Percentiles rank a stretch among this genome's conserved stretches.
These are phyloP conservation scores for Montipora capricornis DNA, from an alignment of 64 coral and sea anemone genomes.

Conservation along the genomic window DNA sequence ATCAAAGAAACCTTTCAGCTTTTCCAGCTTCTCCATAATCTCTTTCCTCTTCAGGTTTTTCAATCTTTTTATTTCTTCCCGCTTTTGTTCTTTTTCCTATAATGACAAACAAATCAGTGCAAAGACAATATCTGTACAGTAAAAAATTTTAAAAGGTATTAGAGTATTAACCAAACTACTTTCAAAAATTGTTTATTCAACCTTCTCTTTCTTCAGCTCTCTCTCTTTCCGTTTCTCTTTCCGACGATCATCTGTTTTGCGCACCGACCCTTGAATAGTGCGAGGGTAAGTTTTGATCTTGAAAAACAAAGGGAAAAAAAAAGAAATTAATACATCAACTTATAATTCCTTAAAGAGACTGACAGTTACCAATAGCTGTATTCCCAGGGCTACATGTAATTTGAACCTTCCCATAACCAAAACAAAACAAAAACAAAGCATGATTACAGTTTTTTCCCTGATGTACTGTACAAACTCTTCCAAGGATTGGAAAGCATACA, in stretches of 20 bases:
- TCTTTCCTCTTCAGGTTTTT: conserved; percentile 99
- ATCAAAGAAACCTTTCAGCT: conserved; percentile 80
- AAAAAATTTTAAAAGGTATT: background rate
- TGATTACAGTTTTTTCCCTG: too few species aligned
- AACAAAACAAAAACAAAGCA: too few species aligned
- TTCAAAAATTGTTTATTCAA: background rate
- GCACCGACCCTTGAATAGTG: conserved; percentile 79
- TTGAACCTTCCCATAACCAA: too few species aligned
- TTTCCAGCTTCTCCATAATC: conserved; percentile 96
- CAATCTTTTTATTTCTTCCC: conserved; percentile 90
- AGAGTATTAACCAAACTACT: background rate
- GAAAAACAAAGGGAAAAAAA: background rate
- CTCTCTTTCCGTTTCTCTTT: conserved; percentile 86
- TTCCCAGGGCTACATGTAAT: too few species aligned
- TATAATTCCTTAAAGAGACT: too few species aligned
- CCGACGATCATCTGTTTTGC: conserved; percentile 80
- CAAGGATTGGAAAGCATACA: too few species aligned
- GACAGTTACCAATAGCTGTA: too few species aligned
- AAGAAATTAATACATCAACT: background rate
- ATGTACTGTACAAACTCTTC: too few species aligned
- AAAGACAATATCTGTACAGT: background rate
- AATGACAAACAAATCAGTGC: background rate
- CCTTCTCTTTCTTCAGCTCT: conserved; percentile 87
- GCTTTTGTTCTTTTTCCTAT: conserved; percentile 98
- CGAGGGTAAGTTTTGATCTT: conserved; percentile 97